These are phyloP conservation scores for Nautilus pompilius DNA, from an alignment of 1,140 invertebrate species.

Conservation along the genomic window DNA sequence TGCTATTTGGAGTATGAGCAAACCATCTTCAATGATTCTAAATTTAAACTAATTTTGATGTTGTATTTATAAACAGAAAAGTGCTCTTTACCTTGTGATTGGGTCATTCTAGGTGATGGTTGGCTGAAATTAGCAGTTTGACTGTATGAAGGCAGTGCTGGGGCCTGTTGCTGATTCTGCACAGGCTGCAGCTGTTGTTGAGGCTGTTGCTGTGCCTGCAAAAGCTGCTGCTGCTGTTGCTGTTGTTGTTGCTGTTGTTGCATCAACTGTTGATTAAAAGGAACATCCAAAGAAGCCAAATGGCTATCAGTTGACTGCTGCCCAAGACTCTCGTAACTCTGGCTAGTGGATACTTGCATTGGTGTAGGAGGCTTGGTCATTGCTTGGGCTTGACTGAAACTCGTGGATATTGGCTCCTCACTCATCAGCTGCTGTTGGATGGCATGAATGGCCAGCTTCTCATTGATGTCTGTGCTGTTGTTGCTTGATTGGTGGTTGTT, in stretches of 20 bases:
- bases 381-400: neutral
- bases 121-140: neutral
- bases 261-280: slow-evolving; percentile 35
- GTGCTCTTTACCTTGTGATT: no score
- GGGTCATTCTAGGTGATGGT: no score
- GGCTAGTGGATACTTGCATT: neutral
- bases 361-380: neutral
- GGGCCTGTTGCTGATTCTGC: slow-evolving; percentile 23
- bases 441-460: slow-evolving; percentile 80
- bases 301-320: slow-evolving; percentile 34
- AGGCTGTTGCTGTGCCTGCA: slow-evolving; percentile 62
- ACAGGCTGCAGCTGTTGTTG: slow-evolving; percentile 25
- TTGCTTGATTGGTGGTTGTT: neutral
- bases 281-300: neutral
- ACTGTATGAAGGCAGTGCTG: slow-evolving; percentile 23
- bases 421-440: slow-evolving; percentile 90
- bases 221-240: slow-evolving; percentile 68
- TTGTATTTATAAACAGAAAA: no score
- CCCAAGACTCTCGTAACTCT: neutral
- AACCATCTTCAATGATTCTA: no score
- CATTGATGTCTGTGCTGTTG: slow-evolving; percentile 59
- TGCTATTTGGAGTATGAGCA: no score
- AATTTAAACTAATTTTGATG: no score
- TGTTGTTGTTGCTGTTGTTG: slow-evolving; percentile 23
- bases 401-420: slow-evolving; percentile 52